Evolutionary conservation across 1,140 invertebrate species (phyloP), one percentile per base, ranked within the genome.

Genomic region (Tetramorium simillimum): DNA sequence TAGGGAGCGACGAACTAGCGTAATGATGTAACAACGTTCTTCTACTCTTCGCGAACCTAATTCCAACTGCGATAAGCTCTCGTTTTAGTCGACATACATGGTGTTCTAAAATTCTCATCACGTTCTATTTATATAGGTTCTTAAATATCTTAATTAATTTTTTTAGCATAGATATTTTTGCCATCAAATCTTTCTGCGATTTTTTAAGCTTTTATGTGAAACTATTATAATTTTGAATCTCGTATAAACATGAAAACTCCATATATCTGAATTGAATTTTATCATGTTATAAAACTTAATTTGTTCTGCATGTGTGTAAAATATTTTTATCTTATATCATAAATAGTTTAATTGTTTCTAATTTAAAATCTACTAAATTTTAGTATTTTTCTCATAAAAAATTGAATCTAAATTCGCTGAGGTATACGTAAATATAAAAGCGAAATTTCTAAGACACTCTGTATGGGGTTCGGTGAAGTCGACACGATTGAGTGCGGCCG

Each of bases 1-100:
- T 56, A 81, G 21, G 37, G 37, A 24, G 4, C 53, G 33, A 60
- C 24, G 16, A 37, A 80, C 53, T 62, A 37, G 86, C 85, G 86
- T 88, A 92, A 94, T 90, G 90, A 92, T 89, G 89, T 90, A 92
- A 89, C 92, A 89, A 92, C 91, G 77, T 81, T 86, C 84, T 89
- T 89, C 69, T 92, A 92, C 92, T 89, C 82, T 92, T 91, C 91
- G 90, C 84, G 88, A 86, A 90, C 86, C 92, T 93, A 94, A 93
- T 93, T 93, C 91, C 90, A 92, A 91, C 89, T 87, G 90, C 88
- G 89, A 86, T 90, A 90, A 89, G 87, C 70, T 67, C 33, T 14
- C 18, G 51, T 58, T 70, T 67, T 56, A 56, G 46, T 21, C 37
- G 16, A 70, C 21, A 12, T 24, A 81, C 37, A n/a, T 56, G 65